Conservation (phyloP, 1,140 invertebrate species). For the Musca vetustissima region DNA sequence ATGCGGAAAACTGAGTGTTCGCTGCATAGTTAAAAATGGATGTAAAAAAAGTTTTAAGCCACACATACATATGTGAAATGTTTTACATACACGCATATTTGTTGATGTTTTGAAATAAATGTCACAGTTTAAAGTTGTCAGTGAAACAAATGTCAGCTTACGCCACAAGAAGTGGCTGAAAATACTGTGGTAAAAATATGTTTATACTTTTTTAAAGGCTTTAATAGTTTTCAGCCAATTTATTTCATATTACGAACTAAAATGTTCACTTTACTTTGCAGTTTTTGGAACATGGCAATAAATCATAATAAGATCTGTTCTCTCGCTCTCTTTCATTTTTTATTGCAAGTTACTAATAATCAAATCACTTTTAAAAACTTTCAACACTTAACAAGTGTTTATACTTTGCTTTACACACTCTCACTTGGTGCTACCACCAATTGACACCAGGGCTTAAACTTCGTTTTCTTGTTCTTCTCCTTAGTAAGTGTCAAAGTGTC, state of each 20-base stretch:
- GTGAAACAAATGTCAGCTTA: too few relatives aligned
- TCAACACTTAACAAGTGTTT: conserved; percentile 21
- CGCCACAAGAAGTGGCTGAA: too few relatives aligned
- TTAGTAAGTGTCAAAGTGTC: conserved; percentile 7
- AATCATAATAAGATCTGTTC: conserved; percentile 9
- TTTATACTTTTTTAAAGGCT: too few relatives aligned
- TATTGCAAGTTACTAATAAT: conserved; percentile 15
- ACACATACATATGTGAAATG: background rate
- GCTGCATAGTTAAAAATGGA: background rate
- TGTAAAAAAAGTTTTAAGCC: background rate
- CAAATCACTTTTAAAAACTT: conserved; percentile 20
- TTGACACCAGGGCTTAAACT: background rate
- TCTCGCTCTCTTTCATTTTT: background rate
- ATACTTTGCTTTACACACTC: conserved; percentile 10
- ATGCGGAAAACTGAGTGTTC: too few relatives aligned
- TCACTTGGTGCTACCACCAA: background rate
- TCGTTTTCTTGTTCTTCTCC: background rate
- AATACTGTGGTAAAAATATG: too few relatives aligned
- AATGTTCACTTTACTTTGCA: too few relatives aligned
- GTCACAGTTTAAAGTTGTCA: too few relatives aligned
- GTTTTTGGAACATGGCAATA: background rate
- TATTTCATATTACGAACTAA: too few relatives aligned
- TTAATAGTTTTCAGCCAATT: too few relatives aligned
- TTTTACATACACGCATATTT: background rate
- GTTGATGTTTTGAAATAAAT: too few relatives aligned